These are phyloP conservation scores for Caenorhabditis inopinata DNA, from an alignment of 1,140 invertebrate species.

Conservation along the genomic window DNA sequence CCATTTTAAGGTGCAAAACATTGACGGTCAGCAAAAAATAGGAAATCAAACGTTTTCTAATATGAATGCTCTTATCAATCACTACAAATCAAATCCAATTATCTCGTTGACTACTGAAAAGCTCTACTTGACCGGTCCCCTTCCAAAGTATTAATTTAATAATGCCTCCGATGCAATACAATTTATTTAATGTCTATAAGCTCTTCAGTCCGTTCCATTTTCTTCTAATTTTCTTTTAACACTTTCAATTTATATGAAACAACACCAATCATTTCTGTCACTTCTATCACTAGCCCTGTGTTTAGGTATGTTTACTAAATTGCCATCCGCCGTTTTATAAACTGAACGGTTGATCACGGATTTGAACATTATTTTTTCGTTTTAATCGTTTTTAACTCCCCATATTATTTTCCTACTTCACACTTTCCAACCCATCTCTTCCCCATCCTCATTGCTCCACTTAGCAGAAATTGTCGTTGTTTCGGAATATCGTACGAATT, in stretches of 20 bases:
- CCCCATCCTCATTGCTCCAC: neutral
- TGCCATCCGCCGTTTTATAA: constrained; percentile 10
- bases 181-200: neutral
- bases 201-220: neutral
- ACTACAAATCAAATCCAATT: constrained; percentile 96
- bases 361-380: neutral
- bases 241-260: neutral
- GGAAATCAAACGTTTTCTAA: constrained; percentile 94
- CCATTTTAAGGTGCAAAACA: constrained; percentile 93
- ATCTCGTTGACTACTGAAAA: constrained; percentile 72
- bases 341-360: constrained; percentile 23
- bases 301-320: constrained; percentile 4
- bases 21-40: constrained; percentile 81
- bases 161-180: neutral
- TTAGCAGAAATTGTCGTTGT: neutral
- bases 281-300: constrained; percentile 32
- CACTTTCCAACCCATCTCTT: neutral
- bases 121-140: constrained; percentile 56
- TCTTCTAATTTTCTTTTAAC: neutral
- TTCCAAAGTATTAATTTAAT: constrained; percentile 45
- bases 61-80: constrained; percentile 91
- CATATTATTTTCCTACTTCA: neutral
- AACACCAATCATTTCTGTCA: neutral
- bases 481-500: neutral
- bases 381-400: no score